Evolutionary conservation across 2,113 vertebrate species (phyloP), one percentile per base, ranked within the genome.

Genomic region (Cheilinus undulatus): DNA sequence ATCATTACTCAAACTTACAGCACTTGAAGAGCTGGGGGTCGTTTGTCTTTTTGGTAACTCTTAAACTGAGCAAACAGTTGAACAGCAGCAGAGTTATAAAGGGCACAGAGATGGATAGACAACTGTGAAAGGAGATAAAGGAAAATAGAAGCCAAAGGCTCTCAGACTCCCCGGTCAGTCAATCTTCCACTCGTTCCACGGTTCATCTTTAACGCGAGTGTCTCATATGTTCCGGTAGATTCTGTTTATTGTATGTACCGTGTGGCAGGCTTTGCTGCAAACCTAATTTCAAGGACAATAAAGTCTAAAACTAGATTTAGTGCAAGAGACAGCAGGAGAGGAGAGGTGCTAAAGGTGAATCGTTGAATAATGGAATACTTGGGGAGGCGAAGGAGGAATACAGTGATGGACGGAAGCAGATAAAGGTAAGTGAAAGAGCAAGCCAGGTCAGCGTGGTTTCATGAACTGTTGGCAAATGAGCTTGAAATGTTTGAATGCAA

Each of bases 251-350:
- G 40, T 57, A 20, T 59, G 54, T 75, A 59, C 62, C 2, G 38
- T 24, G 43, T 12, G 28, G 30, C 66, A 15, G n/a, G 19, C 69
- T 78, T 45, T 50, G 75, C 83, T 64, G 66, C 59, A 70, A 69
- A 87, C 52, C 73, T 71, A 46, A 89, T 89, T 87, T 87, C 81
- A 87, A 62, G 88, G 83, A 87, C 83, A 80, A 86, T 89, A 86
- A 89, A 84, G 67, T 28, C 73, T 77, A 40, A 62, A 80, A 82
- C 54, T 62, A 71, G 83, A 86, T 89, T 82, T 75, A 80, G 70
- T 46, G 50, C 50, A 5, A 32, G 58, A 38, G 73, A 20, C 62
- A 19, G 79, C 42, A 17, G 61, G 11, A 68, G 69, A 63, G 58
- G 36, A 13, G 48, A 70, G 56, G 62, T 24, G 66, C 66, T 54